Base-by-base conservation (phyloP, 2,888 invertebrate genomes). In the Mylabris sibirica region DNA sequence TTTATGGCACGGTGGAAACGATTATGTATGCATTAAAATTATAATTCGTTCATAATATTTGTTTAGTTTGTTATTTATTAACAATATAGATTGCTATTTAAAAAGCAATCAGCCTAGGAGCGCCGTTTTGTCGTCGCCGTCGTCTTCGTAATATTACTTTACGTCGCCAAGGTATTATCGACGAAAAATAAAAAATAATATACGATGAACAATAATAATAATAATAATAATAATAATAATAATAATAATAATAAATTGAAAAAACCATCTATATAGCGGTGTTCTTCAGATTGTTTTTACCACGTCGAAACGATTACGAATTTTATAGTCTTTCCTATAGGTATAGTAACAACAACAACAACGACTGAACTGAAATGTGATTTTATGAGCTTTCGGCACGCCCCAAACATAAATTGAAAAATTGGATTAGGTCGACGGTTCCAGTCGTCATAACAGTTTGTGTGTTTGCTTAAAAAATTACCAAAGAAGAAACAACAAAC, bases 31-130 rank as follows among this genome's bases (percentile, higher is more conserved):
- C 82, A 83, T 83, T 83, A 83, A 82, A 83, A 82, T 82, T 82
- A 82, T 82, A 83, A 83, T 83, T 81, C 80, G 79, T 80, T 82
- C 82, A 82, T 81, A 82, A 83, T 82, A 82, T 82, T 83, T 83
- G 83, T 83, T 83, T 80, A 80, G 82, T 80, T 80, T 77, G 81
- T 83, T 82, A 84, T 84, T 83, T 83, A 83, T 82, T 80, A 81
- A 79, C 77, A 77, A 76, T 74, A 71, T 72, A 78, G 77, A 79
- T 79, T 80, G 78, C 77, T 77, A 73, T 80, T 82, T 80, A 79
- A 80, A 81, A 82, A 78, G 76, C 80, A 81, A 81, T 80, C 80
- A 77, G 65, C 72, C 30, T 71, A 62, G 73, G 71, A 66, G 72
- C 68, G 69, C 68, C 65, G 67, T 66, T 63, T 69, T 30, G 63